phyloP scores from a whole-genome alignment of 2,797 vertebrate genomes.

The Todus mexicanus region DNA sequence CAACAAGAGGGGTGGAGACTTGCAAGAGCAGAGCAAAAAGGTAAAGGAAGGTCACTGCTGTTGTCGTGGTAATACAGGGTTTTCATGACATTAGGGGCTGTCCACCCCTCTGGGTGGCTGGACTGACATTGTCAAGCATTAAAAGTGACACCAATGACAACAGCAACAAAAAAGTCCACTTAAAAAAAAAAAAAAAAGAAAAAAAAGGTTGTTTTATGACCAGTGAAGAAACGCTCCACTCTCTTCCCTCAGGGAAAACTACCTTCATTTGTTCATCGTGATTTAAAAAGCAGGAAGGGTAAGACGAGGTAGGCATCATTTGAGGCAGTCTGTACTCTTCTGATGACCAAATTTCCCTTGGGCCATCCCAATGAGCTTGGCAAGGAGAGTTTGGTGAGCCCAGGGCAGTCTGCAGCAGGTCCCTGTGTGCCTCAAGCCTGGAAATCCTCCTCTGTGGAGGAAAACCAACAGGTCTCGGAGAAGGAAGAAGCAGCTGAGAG shows the following conservation, averaged over 20 bases:
- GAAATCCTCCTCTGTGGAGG: neutral
- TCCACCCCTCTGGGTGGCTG: neutral
- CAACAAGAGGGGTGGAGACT: neutral
- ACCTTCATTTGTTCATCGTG: neutral
- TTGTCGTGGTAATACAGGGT: neutral
- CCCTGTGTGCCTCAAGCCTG: neutral
- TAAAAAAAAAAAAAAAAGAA: neutral
- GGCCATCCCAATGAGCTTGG: neutral
- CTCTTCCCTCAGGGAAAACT: neutral
- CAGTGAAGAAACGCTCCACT: neutral
- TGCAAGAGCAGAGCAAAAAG: neutral
- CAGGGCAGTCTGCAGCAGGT: neutral
- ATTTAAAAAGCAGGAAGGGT: neutral
- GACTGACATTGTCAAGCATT: neutral
- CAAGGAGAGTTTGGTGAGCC: neutral
- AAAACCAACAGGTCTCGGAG: neutral
- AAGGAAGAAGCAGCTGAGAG: neutral
- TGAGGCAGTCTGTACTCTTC: neutral
- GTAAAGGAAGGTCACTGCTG: neutral
- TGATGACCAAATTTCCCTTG: neutral
- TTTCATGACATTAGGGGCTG: neutral
- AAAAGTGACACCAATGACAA: neutral
- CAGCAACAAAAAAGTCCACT: rapidly evolving
- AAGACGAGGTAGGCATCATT: neutral
- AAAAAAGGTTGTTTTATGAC: neutral